Percentiles rank a stretch among this genome's conserved stretches.
Evolutionary conservation across 2,797 vertebrate species (phyloP).

Genomic region (Alectoris magna): DNA sequence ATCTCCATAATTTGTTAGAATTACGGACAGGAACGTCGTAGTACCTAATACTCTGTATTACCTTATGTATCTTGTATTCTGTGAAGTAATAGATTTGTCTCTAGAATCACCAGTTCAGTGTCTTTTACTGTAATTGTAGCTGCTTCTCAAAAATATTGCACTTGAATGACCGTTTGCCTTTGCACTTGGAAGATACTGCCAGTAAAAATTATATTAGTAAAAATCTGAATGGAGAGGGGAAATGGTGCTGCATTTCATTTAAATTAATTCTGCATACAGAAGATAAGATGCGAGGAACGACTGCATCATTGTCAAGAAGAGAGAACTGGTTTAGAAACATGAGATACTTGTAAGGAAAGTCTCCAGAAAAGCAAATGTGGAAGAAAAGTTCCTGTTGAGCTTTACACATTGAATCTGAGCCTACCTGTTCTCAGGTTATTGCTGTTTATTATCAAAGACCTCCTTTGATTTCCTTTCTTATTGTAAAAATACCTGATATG

Average conservation of each 20-base stretch:
- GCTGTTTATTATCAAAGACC: not conserved
- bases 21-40: not conserved
- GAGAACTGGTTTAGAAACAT: not conserved
- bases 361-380: not conserved
- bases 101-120: conserved; percentile 21
- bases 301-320: not conserved
- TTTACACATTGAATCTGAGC: not conserved
- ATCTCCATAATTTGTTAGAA: not conserved
- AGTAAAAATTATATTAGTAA: not conserved
- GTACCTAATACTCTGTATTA: not conserved
- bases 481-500: not conserved
- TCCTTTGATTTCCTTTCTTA: not conserved
- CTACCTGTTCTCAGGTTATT: not conserved
- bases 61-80: not conserved
- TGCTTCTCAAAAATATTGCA: conserved; percentile 26
- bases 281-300: not conserved
- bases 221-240: not conserved
- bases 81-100: conserved; percentile 9
- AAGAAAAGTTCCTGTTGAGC: not conserved
- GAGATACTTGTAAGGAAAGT: not conserved
- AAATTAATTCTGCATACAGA: conserved; percentile 9
- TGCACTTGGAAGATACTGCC: not conserved
- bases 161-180: not conserved
- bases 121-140: conserved; percentile 18
- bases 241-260: not conserved